Conservation (phyloP, 2,797 vertebrate genomes). For the Rhyacichthys aspro region DNA sequence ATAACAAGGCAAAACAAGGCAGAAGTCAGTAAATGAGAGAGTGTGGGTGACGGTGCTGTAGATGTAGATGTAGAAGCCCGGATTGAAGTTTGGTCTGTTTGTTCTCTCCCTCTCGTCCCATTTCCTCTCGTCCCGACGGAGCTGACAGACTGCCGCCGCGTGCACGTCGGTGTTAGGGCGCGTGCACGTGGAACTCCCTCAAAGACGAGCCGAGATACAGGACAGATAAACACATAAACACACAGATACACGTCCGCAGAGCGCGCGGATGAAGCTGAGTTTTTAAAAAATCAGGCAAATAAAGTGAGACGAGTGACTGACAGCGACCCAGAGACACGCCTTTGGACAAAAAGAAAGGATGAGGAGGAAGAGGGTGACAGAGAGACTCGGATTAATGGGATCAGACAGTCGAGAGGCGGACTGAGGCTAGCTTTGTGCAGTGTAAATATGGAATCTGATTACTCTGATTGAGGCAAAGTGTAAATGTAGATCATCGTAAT, state of each 20-base stretch:
- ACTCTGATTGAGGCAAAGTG: too few species aligned
- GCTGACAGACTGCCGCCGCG: conserved; percentile 47
- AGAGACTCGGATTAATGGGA: conserved; percentile 55
- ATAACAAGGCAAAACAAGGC: background rate
- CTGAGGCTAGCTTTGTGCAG: conserved; percentile 17
- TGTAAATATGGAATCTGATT: too few species aligned
- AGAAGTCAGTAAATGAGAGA: background rate
- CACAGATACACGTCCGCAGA: conserved; percentile 64
- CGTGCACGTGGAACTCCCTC: conserved; percentile 15
- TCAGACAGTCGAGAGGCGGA: conserved; percentile 60
- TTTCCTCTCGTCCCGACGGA: conserved; percentile 72
- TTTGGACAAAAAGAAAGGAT: too few species aligned
- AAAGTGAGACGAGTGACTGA: conserved; percentile 57
- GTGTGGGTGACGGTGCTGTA: conserved; percentile 7
- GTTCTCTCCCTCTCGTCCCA: conserved; percentile 71
- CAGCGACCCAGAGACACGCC: conserved; percentile 63
- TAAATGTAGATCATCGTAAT: too few species aligned
- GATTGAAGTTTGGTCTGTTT: conserved; percentile 76
- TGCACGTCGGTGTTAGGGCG: conserved; percentile 22
- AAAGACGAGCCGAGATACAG: conserved; percentile 52
- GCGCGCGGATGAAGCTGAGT: conserved; percentile 46
- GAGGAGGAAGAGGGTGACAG: too few species aligned
- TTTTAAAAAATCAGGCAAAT: conserved; percentile 18
- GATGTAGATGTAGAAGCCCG: conserved; percentile 43
- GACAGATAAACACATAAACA: conserved; percentile 70